Conservation (phyloP, 1,140 invertebrate genomes). For the Philotrypesis tridentata region DNA sequence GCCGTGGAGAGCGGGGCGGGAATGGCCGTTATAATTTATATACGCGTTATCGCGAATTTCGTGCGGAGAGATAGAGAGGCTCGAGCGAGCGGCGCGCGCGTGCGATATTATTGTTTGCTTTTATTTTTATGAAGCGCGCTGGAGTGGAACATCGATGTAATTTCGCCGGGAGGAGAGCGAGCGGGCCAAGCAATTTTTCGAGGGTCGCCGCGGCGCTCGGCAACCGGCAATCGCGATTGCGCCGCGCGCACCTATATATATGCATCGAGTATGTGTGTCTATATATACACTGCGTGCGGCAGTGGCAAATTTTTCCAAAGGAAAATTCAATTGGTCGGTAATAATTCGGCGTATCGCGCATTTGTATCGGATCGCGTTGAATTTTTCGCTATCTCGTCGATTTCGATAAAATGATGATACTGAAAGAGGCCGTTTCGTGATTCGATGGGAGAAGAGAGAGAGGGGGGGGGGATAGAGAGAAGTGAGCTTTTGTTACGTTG, state of each 20-base stretch:
- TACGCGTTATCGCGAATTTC: not conserved
- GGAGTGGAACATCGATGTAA: not conserved
- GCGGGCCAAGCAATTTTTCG: not conserved
- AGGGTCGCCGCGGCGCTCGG: too few species aligned
- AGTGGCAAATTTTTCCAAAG: not conserved
- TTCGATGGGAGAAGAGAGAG: too few species aligned
- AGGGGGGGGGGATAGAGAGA: too few species aligned
- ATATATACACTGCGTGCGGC: not conserved
- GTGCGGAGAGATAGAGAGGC: not conserved
- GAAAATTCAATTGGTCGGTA: slow-evolving; percentile 5
- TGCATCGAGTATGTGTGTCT: too few species aligned
- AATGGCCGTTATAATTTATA: slow-evolving; percentile 27
- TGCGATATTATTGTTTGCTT: slow-evolving; percentile 9
- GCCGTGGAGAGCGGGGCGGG: not conserved
- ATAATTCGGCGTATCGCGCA: not conserved
- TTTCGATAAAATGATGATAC: not conserved
- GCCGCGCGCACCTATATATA: too few species aligned
- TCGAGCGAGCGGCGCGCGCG: too few species aligned
- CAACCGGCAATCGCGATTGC: too few species aligned
- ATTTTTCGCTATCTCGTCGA: not conserved
- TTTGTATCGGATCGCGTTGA: not conserved
- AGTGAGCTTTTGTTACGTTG: not conserved
- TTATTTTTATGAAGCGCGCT: not conserved
- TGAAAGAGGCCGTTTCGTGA: too few species aligned
- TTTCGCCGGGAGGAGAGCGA: not conserved